Conservation (phyloP, 2,113 vertebrate species). For the Choloepus hoffmanni region DNA sequence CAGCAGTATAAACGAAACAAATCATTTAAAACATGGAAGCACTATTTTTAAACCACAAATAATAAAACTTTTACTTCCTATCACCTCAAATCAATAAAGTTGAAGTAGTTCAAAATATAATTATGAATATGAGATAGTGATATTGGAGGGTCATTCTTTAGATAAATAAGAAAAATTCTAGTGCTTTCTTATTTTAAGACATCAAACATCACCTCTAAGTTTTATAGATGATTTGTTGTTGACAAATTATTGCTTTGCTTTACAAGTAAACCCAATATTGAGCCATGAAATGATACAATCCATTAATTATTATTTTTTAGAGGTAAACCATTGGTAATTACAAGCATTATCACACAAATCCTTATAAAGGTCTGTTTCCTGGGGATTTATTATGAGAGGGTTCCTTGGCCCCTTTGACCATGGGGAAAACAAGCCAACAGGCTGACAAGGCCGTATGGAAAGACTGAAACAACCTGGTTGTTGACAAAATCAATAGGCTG, state of each 20-base stretch:
- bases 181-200: neutral
- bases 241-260: neutral
- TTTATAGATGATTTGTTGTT: neutral
- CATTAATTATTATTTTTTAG: neutral
- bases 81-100: neutral
- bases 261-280: neutral
- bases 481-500: neutral
- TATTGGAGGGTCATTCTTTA: neutral
- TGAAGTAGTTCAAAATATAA: neutral
- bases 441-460: neutral
- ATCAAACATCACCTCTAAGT: neutral
- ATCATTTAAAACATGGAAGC: neutral
- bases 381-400: neutral
- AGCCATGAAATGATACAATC: neutral
- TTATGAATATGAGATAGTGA: neutral
- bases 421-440: neutral
- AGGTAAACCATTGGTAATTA: neutral
- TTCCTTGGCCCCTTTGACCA: neutral
- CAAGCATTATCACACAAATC: neutral
- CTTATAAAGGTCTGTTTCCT: neutral
- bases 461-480: neutral
- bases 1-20: neutral
- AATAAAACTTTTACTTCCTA: neutral
- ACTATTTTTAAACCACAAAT: neutral
- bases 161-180: neutral